Evolutionary conservation across 2,888 invertebrate genomes (phyloP), one percentile per base, ranked within the genome.

Genomic region (Tachina lurida): DNA sequence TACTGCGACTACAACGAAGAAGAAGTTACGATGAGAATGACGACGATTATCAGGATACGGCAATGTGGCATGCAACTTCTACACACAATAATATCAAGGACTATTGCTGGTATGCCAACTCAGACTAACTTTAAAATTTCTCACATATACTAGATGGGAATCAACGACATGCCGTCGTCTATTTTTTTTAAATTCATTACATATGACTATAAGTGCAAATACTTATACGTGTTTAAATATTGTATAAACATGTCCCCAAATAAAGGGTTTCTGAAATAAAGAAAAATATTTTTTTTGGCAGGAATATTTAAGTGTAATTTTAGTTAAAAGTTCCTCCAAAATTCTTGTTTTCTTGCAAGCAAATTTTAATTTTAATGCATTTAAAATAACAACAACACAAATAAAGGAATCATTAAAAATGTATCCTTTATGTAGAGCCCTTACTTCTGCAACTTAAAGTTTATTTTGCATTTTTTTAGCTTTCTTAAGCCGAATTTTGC

Each of bases 101-200:
- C 45, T 68, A 39, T 45, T 19, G 68, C 77, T 65, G 56, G 56
- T 31, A 63, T 75, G 45, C 65, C 52, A 78, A 54, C 43, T 22
- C 45, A 74, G 74, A 74, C 74, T 68, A 77, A 83, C 82, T 83
- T 77, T 54, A 58, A 83, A 83, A 83, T 58, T 58, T 47, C 31
- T 31, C 39, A 31, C 67, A 74, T 81, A 83, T 73, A 83, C 22
- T 54, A 60, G 52, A 73, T 60, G 10, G 4, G 39, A 43, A 52
- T 39, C 17, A 77, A 73, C 77, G 83, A 77, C 83, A 83, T 54
- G 73, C 67, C 80, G 86, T 86, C 79, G 71, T 76, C 71, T 70
- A 41, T 67, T 86, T 63, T n/a, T 67, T 31, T 31, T 31, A 31
- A 76, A 86, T 81, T 83, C 67, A 73, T 76, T 75, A 67, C 54